Base-by-base conservation (phyloP, 2,113 vertebrate species). In the Clinocottus analis region DNA sequence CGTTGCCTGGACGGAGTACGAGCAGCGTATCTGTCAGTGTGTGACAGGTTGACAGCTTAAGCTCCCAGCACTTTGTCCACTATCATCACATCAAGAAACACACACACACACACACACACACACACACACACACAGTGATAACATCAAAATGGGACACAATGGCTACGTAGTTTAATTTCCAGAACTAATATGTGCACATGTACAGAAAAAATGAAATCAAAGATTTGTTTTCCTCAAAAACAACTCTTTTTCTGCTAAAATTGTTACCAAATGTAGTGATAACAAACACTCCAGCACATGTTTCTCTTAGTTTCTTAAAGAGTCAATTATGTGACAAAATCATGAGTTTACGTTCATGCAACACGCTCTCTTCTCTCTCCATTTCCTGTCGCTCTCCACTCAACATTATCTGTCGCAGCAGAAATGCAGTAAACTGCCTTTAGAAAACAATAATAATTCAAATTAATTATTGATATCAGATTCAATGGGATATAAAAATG, bases 61-160 rank as follows among this genome's bases (percentile, higher is more conserved):
- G 96, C 96, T 96, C 95, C 96, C 93, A 97, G 97, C 96, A 96
- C 96, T 97, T 96, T 98, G 97, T 98, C 97, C 95, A 95, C 94
- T 96, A 96, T 95, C 93, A 96, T 98, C 96, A 97, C 84, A 92
- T 98, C 96, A 97, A 94, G 93, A 87, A 90, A 74, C 55, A 73
- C 70, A 61, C 73, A 70, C 61, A 75, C 1, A 81, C 25, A 69
- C 77, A 75, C 72, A 66, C 71, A 66, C 51, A 7, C 7, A 60
- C 78, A 74, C 65, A 56, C 25, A 65, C 66, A 69, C 51, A 14
- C 7, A 60, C 78, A 68, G 35, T 74, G 60, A 82, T 84, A 66
- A 78, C 47, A 65, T 71, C 66, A 75, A 77, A 86, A 87, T 33
- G 43, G 65, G 69, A 47, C 49, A 72, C 69, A 79, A 47, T 72